A percentile compares a stretch with the other conserved stretches of the same genome.
Conservation (phyloP, 2,113 vertebrate genomes). For the Mirza zaza region DNA sequence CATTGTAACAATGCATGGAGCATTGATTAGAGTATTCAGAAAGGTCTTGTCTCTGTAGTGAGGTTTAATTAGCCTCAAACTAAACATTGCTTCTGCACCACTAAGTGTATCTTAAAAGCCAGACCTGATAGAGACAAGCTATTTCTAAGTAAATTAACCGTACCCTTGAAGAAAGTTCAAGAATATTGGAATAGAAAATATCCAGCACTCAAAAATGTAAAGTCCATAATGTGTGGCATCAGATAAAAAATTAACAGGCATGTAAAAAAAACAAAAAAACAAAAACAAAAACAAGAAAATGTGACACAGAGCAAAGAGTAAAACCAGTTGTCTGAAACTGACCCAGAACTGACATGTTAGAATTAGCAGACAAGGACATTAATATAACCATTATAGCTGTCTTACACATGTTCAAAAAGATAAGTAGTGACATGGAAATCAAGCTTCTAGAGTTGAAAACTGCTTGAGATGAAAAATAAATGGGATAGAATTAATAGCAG, state of each 20-base stretch:
- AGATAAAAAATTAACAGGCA: neutral
- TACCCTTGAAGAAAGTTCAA: neutral
- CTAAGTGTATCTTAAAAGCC: neutral
- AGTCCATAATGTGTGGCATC: neutral
- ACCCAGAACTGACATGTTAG: neutral
- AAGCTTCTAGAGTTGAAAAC: neutral
- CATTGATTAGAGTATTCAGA: neutral
- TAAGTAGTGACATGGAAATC: neutral
- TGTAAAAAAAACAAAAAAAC: neutral
- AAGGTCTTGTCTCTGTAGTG: neutral
- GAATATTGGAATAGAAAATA: neutral
- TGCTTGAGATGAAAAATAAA: constrained; percentile 17
- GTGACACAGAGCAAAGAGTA: neutral
- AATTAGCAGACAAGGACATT: neutral
- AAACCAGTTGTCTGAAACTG: neutral
- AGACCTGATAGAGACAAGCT: neutral
- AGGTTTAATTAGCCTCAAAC: neutral
- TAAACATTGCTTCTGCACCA: neutral
- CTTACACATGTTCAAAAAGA: neutral
- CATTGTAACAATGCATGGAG: neutral
- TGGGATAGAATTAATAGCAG: neutral
- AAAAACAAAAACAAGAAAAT: no score
- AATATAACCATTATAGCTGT: neutral
- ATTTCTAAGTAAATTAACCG: neutral
- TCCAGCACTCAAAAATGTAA: neutral